Percentiles rank a stretch among this genome's conserved stretches.
phyloP scores from a whole-genome alignment of 2,113 vertebrate genomes.

The Semicossyphus pulcher region DNA sequence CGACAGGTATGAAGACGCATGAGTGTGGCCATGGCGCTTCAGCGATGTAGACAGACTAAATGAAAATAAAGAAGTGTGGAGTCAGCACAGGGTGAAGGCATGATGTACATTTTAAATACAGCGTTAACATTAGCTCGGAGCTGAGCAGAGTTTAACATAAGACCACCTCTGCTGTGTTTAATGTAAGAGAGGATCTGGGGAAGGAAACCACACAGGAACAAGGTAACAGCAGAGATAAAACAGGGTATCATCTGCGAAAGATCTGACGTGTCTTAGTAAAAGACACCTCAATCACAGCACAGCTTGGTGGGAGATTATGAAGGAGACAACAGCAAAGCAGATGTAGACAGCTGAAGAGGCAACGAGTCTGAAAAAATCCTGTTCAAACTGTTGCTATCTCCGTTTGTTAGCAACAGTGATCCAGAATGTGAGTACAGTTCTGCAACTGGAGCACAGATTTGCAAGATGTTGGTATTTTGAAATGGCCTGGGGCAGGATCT shows the following conservation, averaged over 20 bases:
- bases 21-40: slow-evolving; percentile 18
- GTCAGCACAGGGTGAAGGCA: slow-evolving; percentile 38
- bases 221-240: slow-evolving; percentile 24
- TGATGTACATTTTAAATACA: slow-evolving; percentile 16
- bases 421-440: slow-evolving; percentile 26
- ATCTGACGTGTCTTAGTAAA: slow-evolving; percentile 25
- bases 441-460: slow-evolving; percentile 25
- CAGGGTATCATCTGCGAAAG: slow-evolving; percentile 32
- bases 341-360: slow-evolving; percentile 43
- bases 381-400: too few species aligned
- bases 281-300: slow-evolving; percentile 44
- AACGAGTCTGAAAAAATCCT: slow-evolving; percentile 42
- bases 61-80: slow-evolving; percentile 43
- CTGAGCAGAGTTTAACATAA: slow-evolving; percentile 15
- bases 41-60: slow-evolving; percentile 25
- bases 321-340: slow-evolving; percentile 35
- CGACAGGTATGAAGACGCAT: slow-evolving; percentile 44
- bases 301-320: slow-evolving; percentile 47
- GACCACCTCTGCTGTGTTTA: not conserved
- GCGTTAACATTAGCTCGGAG: slow-evolving; percentile 3
- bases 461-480: slow-evolving; percentile 2
- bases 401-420: too few species aligned
- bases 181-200: not conserved
- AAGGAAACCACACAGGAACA: not conserved
- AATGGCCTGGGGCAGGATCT: not conserved